Base-by-base conservation (phyloP, 2,888 invertebrate genomes). In the Lithophane leautieri region DNA sequence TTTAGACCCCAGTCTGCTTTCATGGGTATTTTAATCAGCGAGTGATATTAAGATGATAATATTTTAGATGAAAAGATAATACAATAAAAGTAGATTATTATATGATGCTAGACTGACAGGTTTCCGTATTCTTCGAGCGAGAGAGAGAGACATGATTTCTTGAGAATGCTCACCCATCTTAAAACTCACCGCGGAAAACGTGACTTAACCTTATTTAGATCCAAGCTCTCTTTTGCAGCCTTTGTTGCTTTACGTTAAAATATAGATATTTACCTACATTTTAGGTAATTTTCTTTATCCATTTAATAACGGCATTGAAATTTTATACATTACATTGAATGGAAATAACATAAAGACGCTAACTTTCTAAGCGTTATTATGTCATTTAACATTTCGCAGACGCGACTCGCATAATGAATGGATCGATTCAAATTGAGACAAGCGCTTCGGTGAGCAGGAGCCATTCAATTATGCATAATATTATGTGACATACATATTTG, bases 341-440 rank as follows among this genome's bases (percentile, higher is more conserved):
- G 40, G 14, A 40, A 63, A 78, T 58, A n/a, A 60, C 11, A 52
- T 22, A 42, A 61, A 60, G 69, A 68, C 52, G n/a, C 47, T 68
- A 40, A 68, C 58, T 65, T 78, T 56, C 28, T 63, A 63, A 71
- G 19, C 68, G 25, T 28, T 80, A 66, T 34, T 34, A 34, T 34
- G 6, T 50, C 66, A 56, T n/a, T 54, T 68, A 81, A 47, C 67
- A 66, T 58, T 66, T 60, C 14, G 52, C 73, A 74, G 70, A 81
- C 69, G 77, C 54, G 83, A 54, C 73, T 61, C 62, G 69, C 52
- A 81, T 81, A 81, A 61, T 67, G 52, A 84, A 72, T 58, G n/a
- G 50, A 73, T 70, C 42, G 25, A 58, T 66, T 69, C 61, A 44
- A 79, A 74, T 79, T 61, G 84, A 75, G 68, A 56, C 81, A 71